A percentile compares a stretch with the other conserved stretches of the same genome.
These are phyloP conservation scores for Manacus vitellinus DNA, from an alignment of 2,113 vertebrate genomes.

Conservation along the genomic window DNA sequence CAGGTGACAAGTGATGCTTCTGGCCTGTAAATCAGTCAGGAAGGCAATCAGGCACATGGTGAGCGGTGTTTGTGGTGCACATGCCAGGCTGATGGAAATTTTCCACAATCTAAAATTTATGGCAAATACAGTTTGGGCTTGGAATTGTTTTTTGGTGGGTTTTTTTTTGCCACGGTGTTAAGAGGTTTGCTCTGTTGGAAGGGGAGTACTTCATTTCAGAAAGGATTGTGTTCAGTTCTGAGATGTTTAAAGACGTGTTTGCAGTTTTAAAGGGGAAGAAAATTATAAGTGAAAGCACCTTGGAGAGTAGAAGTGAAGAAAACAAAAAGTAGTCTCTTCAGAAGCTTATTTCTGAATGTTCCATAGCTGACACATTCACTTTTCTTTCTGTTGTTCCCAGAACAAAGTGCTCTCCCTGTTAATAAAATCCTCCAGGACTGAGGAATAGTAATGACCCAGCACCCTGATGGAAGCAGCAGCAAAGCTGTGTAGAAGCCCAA, in stretches of 20 bases:
- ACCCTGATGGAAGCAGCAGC: not conserved
- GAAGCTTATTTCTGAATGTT: not conserved
- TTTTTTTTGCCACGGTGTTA: accelerated
- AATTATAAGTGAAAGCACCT: not conserved
- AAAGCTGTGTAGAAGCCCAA: not conserved
- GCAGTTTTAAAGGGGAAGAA: not conserved
- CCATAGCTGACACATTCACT: not conserved
- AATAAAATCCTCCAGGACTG: not conserved
- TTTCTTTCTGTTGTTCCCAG: not conserved
- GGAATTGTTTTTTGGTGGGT: not conserved
- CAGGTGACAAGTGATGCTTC: not conserved
- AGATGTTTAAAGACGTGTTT: not conserved
- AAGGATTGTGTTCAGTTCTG: not conserved
- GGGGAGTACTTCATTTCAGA: not conserved
- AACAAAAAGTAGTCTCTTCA: not conserved
- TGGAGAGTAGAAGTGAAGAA: not conserved
- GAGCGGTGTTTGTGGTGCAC: accelerated
- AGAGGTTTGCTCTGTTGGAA: not conserved
- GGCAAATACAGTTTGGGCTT: not conserved
- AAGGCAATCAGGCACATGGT: not conserved
- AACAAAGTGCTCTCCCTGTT: not conserved
- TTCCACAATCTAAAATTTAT: not conserved
- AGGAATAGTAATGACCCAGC: not conserved
- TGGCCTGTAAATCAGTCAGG: not conserved
- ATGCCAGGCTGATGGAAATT: not conserved